Evolutionary conservation across 2,797 vertebrate genomes (phyloP).

Genomic region (Australoheros facetus): DNA sequence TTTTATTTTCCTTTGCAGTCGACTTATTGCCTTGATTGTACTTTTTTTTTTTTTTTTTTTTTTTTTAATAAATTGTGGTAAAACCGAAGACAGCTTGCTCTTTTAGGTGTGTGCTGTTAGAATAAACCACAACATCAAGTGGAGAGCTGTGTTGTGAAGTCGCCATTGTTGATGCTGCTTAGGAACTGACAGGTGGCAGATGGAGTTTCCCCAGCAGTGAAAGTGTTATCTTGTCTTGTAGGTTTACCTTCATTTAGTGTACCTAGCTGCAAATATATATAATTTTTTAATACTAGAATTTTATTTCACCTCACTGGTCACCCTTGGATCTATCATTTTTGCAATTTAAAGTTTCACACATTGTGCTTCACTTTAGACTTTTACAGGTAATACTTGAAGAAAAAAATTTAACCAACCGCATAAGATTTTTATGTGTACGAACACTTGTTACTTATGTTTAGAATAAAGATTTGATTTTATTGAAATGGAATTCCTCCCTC

Average conservation of each 20-base stretch:
- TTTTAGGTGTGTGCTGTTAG: background rate
- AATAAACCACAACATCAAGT: background rate
- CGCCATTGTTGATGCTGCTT: conserved; percentile 19
- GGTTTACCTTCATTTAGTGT: background rate
- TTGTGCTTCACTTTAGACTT: too few species aligned
- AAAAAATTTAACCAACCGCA: too few species aligned
- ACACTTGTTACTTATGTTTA: too few species aligned
- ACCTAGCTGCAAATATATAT: background rate
- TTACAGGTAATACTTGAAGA: too few species aligned
- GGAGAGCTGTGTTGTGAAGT: conserved; percentile 5
- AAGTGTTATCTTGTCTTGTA: conserved; percentile 26
- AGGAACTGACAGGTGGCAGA: conserved; percentile 31
- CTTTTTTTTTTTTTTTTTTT: background rate
- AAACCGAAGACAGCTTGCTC: background rate
- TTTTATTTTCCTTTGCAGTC: conserved; percentile 1
- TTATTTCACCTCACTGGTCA: too few species aligned
- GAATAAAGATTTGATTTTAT: too few species aligned
- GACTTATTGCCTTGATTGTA: background rate
- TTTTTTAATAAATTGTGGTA: background rate
- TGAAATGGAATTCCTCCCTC: too few species aligned
- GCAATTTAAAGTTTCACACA: too few species aligned
- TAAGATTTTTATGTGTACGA: too few species aligned
- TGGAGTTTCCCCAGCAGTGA: conserved; percentile 42
- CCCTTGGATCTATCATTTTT: too few species aligned
- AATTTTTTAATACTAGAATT: background rate